phyloP scores from a whole-genome alignment of 2,113 vertebrate species.

The Taurulus bubalis region DNA sequence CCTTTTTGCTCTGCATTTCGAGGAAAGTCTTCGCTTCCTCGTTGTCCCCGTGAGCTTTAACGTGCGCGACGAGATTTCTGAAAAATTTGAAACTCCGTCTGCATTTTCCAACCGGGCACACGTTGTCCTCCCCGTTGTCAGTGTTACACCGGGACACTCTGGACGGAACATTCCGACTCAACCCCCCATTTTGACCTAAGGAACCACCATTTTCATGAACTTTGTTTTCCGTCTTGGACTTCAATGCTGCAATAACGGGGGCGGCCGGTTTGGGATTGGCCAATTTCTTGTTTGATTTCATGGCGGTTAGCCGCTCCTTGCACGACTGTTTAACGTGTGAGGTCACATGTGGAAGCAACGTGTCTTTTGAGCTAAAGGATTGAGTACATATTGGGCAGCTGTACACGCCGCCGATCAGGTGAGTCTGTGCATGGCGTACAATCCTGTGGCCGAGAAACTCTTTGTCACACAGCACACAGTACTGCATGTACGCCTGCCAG shows the following conservation, averaged over 20 bases:
- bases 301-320: conserved; percentile 93
- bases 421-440: conserved; percentile 95
- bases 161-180: conserved; percentile 77
- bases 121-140: conserved; percentile 86
- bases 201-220: conserved; percentile 85
- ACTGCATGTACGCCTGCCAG: conserved; percentile 99
- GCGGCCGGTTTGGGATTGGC: conserved; percentile 85
- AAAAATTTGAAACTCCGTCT: conserved; percentile 96
- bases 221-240: conserved; percentile 84
- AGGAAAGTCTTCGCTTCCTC: conserved; percentile 95
- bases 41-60: conserved; percentile 91
- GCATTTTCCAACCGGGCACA: conserved; percentile 93
- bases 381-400: conserved; percentile 96
- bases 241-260: conserved; percentile 79
- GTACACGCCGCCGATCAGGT: conserved; percentile 91
- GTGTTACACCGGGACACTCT: conserved; percentile 76
- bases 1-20: conserved; percentile 96
- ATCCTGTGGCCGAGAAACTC: conserved; percentile 97
- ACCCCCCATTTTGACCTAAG: conserved; percentile 81
- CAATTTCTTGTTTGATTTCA: conserved; percentile 91
- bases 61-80: conserved; percentile 94
- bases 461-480: conserved; percentile 97
- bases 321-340: conserved; percentile 96
- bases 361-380: conserved; percentile 93
- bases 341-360: conserved; percentile 94